Evolutionary conservation across 2,888 invertebrate species (phyloP).

Genomic region (Tetragnatha montana): DNA sequence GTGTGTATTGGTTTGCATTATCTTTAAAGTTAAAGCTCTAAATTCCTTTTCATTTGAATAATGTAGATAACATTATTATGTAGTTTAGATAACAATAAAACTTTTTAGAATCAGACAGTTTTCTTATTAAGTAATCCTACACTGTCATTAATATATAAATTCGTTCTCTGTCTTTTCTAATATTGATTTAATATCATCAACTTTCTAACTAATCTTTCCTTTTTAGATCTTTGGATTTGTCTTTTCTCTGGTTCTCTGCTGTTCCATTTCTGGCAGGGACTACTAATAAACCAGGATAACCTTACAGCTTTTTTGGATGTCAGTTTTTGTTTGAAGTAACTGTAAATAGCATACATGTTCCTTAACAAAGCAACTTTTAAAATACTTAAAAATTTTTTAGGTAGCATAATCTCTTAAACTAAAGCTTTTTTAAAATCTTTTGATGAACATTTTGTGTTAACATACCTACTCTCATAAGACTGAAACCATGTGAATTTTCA

Average conservation of each 20-base stretch:
- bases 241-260: conserved; percentile 85
- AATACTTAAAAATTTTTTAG: not conserved
- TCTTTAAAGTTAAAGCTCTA: no score
- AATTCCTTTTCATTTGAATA: no score
- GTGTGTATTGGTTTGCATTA: no score
- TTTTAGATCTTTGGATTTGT: conserved; percentile 81
- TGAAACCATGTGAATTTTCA: not conserved
- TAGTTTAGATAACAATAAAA: no score
- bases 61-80: no score
- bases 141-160: not conserved
- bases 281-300: conserved; percentile 33
- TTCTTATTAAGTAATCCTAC: no score
- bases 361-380: not conserved
- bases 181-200: not conserved
- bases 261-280: conserved; percentile 79
- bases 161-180: not conserved
- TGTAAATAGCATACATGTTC: conserved; percentile 13
- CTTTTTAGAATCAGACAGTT: no score
- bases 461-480: not conserved
- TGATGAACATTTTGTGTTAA: not conserved
- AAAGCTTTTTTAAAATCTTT: not conserved
- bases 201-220: conserved; percentile 74
- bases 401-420: not conserved
- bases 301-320: conserved; percentile 17
- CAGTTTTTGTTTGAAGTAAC: conserved; percentile 9